Conservation (phyloP, 2,113 vertebrate genomes). For the Zosterops borbonicus region DNA sequence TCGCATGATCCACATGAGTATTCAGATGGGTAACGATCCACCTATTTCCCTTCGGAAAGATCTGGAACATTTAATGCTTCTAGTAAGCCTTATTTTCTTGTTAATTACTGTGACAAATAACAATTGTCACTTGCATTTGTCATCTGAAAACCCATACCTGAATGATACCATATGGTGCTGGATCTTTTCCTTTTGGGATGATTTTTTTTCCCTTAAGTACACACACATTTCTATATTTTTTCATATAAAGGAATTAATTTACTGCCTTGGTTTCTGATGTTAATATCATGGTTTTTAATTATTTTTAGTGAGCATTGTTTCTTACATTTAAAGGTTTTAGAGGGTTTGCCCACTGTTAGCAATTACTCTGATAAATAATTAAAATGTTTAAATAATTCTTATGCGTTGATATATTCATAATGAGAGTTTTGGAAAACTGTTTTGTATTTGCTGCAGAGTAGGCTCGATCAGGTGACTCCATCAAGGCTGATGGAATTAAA, state of each 20-base stretch:
- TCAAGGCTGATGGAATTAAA: neutral
- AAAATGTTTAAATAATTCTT: neutral
- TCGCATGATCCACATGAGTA: conserved; percentile 93
- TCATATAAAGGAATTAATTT: neutral
- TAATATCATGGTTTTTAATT: neutral
- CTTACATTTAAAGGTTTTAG: neutral
- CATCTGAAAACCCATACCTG: neutral
- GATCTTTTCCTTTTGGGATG: neutral
- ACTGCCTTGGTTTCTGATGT: neutral
- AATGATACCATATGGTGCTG: neutral
- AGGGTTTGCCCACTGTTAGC: neutral
- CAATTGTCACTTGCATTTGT: neutral
- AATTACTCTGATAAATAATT: neutral
- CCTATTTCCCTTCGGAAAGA: conserved; percentile 88
- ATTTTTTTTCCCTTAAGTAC: neutral
- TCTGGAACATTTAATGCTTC: conserved; percentile 92
- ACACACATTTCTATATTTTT: neutral
- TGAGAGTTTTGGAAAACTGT: neutral
- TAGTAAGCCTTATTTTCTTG: conserved; percentile 77
- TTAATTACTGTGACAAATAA: neutral
- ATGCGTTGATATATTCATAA: neutral
- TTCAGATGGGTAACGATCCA: conserved; percentile 94
- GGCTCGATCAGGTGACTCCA: neutral
- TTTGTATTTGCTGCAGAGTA: neutral
- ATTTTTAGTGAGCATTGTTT: neutral